Percentiles rank a stretch among this genome's conserved stretches.
phyloP scores from a whole-genome alignment of 2,797 vertebrate genomes.

The Chrosomus eos region DNA sequence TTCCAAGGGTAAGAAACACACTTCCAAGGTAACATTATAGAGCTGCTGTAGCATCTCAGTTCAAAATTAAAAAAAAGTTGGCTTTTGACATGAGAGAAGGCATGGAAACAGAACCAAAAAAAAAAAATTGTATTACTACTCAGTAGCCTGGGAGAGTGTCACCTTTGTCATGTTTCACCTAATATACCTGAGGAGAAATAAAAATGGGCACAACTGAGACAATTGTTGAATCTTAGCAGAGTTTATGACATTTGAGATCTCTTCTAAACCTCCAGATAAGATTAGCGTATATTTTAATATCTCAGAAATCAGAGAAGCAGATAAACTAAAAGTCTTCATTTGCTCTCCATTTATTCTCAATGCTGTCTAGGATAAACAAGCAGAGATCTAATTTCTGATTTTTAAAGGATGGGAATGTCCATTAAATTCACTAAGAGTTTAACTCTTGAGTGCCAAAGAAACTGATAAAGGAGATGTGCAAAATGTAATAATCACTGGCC shows the following conservation, averaged over 20 bases:
- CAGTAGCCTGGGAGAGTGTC: not conserved
- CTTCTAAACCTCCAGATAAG: not conserved
- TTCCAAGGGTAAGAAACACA: constrained; percentile 5
- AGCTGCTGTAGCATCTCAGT: not conserved
- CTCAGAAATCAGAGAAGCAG: not conserved
- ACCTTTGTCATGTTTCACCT: not conserved
- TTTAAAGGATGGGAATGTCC: not conserved
- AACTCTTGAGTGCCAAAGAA: not conserved
- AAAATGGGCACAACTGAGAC: not conserved
- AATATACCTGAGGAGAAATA: not conserved
- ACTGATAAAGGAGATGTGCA: not conserved
- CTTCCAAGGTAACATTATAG: not conserved
- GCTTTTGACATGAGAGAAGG: not conserved
- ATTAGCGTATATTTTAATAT: not conserved
- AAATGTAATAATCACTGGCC: constrained; percentile 26
- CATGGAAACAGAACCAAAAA: not conserved
- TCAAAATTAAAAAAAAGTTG: not conserved
- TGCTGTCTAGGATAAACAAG: not conserved
- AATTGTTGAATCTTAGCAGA: not conserved
- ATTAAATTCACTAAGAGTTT: not conserved
- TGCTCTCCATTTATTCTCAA: not conserved
- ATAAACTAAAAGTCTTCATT: not conserved
- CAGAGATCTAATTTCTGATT: not conserved
- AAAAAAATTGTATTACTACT: not conserved
- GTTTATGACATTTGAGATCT: not conserved